Percentiles rank a stretch among this genome's conserved stretches.
phyloP scores from a whole-genome alignment of 1,140 invertebrate species.

The Zaprionus lachaisei region DNA sequence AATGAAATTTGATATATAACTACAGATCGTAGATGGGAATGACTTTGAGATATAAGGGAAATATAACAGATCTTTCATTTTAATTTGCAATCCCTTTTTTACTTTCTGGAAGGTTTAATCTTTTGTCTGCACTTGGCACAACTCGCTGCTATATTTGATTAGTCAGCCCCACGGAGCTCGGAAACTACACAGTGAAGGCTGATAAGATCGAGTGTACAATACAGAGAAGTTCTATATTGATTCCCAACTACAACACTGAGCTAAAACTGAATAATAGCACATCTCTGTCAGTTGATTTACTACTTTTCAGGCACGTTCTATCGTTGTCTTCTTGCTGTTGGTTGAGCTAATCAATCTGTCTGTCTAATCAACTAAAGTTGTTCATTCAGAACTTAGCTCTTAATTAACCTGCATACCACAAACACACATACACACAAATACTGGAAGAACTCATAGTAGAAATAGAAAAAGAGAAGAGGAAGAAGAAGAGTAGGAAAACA shows the following conservation, averaged over 20 bases:
- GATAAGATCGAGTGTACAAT: neutral
- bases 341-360: neutral
- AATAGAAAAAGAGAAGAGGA: neutral
- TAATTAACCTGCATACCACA: constrained; percentile 38
- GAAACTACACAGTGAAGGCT: neutral
- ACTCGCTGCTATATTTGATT: neutral
- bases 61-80: too few relatives aligned
- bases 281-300: neutral
- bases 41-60: neutral
- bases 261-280: neutral
- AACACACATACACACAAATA: neutral
- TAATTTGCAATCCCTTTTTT: too few relatives aligned
- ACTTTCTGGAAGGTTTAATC: too few relatives aligned
- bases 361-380: constrained; percentile 5
- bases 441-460: neutral
- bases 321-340: neutral
- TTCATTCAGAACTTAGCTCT: constrained; percentile 7
- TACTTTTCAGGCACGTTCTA: neutral
- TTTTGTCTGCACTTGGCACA: too few relatives aligned
- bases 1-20: neutral
- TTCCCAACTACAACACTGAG: neutral
- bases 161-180: neutral
- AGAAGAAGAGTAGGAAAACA: neutral
- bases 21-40: neutral
- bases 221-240: neutral